Evolutionary conservation across 2,888 invertebrate genomes (phyloP).

Genomic region (Tipula unca): DNA sequence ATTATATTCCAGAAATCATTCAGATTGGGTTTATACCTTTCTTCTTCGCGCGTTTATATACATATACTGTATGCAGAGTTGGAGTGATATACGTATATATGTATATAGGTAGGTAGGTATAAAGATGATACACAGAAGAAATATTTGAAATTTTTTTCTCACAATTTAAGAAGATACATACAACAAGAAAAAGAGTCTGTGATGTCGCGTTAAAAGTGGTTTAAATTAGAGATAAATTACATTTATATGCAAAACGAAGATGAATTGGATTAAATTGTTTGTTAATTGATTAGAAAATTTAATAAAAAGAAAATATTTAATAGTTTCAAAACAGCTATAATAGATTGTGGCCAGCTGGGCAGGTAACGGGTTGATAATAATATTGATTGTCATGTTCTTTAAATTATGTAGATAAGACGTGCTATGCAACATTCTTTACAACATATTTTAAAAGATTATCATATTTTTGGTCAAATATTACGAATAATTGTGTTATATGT

Average conservation of each 20-base stretch:
- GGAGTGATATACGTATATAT: too few relatives aligned
- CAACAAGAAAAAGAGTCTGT: not conserved
- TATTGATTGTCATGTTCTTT: too few relatives aligned
- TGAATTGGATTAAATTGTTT: not conserved
- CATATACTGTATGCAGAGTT: not conserved
- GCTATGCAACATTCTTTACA: too few relatives aligned
- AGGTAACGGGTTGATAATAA: too few relatives aligned
- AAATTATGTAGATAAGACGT: too few relatives aligned
- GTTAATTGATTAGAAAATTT: not conserved
- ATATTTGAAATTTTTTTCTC: not conserved
- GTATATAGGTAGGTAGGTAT: too few relatives aligned
- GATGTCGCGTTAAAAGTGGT: not conserved
- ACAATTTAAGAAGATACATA: not conserved
- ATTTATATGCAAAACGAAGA: not conserved
- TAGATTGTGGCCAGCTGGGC: too few relatives aligned
- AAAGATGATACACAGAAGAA: not conserved
- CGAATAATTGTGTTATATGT: too few relatives aligned
- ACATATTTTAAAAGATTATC: too few relatives aligned
- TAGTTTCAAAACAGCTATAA: too few relatives aligned
- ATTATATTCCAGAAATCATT: not conserved
- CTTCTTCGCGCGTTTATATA: not conserved
- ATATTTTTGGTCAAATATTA: too few relatives aligned
- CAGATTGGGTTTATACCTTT: not conserved
- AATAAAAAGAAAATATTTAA: too few relatives aligned
- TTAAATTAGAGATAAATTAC: slow-evolving; percentile 8